phyloP scores from a whole-genome alignment of 1,140 invertebrate genomes.

The Belonocnema kinseyi region DNA sequence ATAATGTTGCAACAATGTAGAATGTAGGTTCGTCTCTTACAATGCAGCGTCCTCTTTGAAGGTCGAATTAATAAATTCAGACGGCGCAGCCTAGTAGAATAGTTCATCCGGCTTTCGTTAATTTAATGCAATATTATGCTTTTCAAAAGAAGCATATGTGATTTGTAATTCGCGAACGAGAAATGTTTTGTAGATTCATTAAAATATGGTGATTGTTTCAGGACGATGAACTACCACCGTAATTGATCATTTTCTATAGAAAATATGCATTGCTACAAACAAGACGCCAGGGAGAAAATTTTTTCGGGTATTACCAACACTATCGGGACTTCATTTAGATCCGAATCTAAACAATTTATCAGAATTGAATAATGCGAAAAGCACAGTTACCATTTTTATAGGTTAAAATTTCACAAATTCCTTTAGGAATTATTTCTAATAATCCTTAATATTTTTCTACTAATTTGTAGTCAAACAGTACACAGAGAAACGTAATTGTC shows the following conservation, averaged over 20 bases:
- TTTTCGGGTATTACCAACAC: neutral
- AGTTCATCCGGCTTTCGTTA: constrained; percentile 10
- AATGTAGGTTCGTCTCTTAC: neutral
- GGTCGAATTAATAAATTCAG: constrained; percentile 24
- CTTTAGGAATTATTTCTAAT: no score
- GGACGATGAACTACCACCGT: constrained; percentile 18
- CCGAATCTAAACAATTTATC: constrained; percentile 2
- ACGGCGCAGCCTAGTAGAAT: neutral
- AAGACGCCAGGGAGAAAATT: constrained; percentile 1
- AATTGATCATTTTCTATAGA: constrained; percentile 22
- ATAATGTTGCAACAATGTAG: neutral
- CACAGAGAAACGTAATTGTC: no score
- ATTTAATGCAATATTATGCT: constrained; percentile 7
- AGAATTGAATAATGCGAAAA: neutral
- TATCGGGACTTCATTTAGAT: neutral
- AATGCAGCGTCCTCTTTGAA: neutral
- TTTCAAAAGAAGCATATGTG: constrained; percentile 9
- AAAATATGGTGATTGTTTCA: constrained; percentile 25
- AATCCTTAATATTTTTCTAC: no score
- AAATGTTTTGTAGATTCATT: constrained; percentile 7
- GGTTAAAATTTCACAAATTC: no score
- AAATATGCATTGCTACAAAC: neutral
- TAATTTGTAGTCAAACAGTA: no score
- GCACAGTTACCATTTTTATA: no score
- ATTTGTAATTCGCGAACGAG: constrained; percentile 5